A percentile compares a stretch with the other conserved stretches of the same genome.
Evolutionary conservation across 2,113 vertebrate species (phyloP).

Genomic region (Lampris megalopsis): DNA sequence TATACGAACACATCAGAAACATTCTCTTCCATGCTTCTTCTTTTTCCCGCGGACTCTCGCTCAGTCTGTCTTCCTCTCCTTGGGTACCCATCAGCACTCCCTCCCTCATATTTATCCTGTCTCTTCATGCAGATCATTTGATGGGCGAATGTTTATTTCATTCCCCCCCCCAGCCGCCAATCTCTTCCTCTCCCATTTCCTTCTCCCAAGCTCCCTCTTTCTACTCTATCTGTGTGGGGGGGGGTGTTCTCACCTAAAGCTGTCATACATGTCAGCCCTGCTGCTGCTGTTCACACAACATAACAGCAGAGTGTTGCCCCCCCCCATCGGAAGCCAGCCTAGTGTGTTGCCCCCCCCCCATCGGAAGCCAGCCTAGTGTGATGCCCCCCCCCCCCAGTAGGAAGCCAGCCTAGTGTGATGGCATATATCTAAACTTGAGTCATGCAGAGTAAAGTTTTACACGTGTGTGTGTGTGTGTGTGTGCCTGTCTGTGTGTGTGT

Average conservation of each 20-base stretch:
- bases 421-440: constrained; percentile 21
- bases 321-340: constrained; percentile 32
- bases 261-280: constrained; percentile 50
- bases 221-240: constrained; percentile 21
- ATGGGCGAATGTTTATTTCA: no score
- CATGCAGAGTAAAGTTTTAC: background rate
- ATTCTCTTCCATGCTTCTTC: no score
- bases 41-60: no score
- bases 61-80: no score
- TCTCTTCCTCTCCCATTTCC: constrained; percentile 7
- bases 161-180: background rate
- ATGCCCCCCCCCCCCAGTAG: constrained; percentile 1
- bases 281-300: constrained; percentile 50
- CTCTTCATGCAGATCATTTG: no score
- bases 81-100: no score
- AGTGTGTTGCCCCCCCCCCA: constrained; percentile 10
- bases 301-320: constrained; percentile 19
- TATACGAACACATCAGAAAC: no score
- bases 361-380: constrained; percentile 31
- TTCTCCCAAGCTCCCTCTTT: constrained; percentile 15
- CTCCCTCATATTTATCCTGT: no score
- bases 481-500: background rate
- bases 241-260: constrained; percentile 25
- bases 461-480: constrained; percentile 1
- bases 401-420: constrained; percentile 29